phyloP scores from a whole-genome alignment of 2,888 invertebrate species.

The Xylota sylvarum region DNA sequence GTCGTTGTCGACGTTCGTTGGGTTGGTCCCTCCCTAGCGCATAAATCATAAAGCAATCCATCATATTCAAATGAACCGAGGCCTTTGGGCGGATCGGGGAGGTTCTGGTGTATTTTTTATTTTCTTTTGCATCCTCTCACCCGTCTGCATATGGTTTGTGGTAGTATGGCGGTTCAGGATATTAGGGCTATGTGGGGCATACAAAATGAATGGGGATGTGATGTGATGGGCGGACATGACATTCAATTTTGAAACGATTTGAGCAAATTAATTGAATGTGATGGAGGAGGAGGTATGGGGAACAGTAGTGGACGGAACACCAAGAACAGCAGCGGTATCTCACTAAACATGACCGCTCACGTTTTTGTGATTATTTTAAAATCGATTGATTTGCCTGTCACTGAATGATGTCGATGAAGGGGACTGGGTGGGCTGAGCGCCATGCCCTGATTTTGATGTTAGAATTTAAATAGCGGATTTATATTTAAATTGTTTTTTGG shows the following conservation, averaged over 20 bases:
- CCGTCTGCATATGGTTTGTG: slow-evolving; percentile 35
- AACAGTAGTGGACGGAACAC: not conserved
- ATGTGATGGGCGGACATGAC: slow-evolving; percentile 74
- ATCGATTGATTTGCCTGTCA: slow-evolving; percentile 62
- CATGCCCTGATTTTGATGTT: slow-evolving; percentile 39
- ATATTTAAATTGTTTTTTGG: slow-evolving; percentile 31
- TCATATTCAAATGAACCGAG: slow-evolving; percentile 74
- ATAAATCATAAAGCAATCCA: slow-evolving; percentile 76
- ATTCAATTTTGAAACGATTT: slow-evolving; percentile 74
- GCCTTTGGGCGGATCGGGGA: slow-evolving; percentile 32
- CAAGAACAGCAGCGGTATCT: slow-evolving; percentile 19
- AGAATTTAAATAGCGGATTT: slow-evolving; percentile 20
- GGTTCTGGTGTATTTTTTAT: slow-evolving; percentile 31
- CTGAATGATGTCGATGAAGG: slow-evolving; percentile 39
- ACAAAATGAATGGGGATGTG: slow-evolving; percentile 20
- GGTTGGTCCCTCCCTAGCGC: slow-evolving; percentile 34
- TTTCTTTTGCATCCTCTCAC: slow-evolving; percentile 1
- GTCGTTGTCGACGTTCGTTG: not conserved
- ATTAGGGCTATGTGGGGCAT: slow-evolving; percentile 42
- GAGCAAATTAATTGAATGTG: slow-evolving; percentile 74
- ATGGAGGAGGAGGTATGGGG: slow-evolving; percentile 6
- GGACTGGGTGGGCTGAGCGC: not conserved
- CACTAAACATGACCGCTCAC: slow-evolving; percentile 59
- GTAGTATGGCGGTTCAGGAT: slow-evolving; percentile 25
- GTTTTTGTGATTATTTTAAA: slow-evolving; percentile 53